phyloP scores from a whole-genome alignment of 1,140 invertebrate species.

The Aplysia californica region DNA sequence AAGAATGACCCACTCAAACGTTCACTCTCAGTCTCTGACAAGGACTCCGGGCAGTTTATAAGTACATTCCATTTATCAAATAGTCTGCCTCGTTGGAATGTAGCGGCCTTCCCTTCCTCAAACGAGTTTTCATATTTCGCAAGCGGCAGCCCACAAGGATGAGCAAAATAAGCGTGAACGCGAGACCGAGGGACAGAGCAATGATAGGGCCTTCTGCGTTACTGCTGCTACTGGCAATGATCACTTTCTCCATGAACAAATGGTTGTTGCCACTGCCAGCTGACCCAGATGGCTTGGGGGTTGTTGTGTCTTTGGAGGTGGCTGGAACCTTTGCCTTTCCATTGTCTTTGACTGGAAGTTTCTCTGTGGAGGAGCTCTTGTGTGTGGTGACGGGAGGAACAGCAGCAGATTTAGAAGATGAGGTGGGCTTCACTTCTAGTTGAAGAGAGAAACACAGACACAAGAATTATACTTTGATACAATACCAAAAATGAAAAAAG shows the following conservation, averaged over 20 bases:
- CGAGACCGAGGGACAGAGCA: constrained; percentile 81
- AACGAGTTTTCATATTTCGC: constrained; percentile 78
- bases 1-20: no score
- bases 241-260: constrained; percentile 41
- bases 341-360: no score
- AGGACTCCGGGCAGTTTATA: no score
- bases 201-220: constrained; percentile 79
- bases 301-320: neutral
- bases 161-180: constrained; percentile 78
- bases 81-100: constrained; percentile 96
- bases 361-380: no score
- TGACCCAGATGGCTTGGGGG: neutral
- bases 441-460: no score
- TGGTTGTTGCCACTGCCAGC: neutral
- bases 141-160: constrained; percentile 86
- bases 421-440: no score
- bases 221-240: constrained; percentile 44
- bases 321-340: no score
- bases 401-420: no score
- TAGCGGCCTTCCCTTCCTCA: constrained; percentile 82
- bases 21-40: no score
- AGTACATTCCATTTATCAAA: constrained; percentile 97
- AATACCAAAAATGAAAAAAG: no score
- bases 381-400: no score
- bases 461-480: no score